Conservation (phyloP, 1,140 invertebrate genomes). For the Zophobas atratus region DNA sequence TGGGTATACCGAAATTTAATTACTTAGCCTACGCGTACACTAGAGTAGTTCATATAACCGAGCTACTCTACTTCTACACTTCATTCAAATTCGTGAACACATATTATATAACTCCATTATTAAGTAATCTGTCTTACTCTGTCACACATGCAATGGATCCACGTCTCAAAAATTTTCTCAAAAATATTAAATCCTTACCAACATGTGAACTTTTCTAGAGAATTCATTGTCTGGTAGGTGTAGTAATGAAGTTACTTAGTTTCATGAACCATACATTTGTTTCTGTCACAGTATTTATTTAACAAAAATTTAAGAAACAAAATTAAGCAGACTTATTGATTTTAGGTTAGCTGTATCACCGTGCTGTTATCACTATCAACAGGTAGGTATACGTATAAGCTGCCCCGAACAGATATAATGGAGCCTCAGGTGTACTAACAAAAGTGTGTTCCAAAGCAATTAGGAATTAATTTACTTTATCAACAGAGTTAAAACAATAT, state of each 20-base stretch:
- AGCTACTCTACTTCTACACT: constrained; percentile 16
- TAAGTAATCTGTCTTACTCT: not conserved
- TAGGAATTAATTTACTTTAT: not conserved
- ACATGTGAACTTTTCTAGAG: no score
- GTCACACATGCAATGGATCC: no score
- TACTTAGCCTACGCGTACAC: constrained; percentile 8
- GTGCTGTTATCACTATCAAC: constrained; percentile 11
- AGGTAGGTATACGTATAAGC: not conserved
- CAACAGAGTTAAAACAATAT: not conserved
- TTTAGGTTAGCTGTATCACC: not conserved
- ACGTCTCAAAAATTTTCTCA: no score
- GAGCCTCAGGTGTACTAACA: constrained; percentile 20
- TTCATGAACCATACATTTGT: no score
- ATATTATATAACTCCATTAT: not conserved
- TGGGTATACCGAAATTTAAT: constrained; percentile 46
- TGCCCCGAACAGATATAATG: not conserved
- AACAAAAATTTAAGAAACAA: no score
- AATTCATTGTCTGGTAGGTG: no score
- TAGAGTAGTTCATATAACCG: not conserved
- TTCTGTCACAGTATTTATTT: no score
- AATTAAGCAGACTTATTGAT: not conserved
- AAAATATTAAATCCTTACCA: no score
- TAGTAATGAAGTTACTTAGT: no score
- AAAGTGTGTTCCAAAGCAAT: constrained; percentile 7
- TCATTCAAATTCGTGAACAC: constrained; percentile 7